phyloP scores from a whole-genome alignment of 2,888 invertebrate species.

The Minunthozetes semirufus region DNA sequence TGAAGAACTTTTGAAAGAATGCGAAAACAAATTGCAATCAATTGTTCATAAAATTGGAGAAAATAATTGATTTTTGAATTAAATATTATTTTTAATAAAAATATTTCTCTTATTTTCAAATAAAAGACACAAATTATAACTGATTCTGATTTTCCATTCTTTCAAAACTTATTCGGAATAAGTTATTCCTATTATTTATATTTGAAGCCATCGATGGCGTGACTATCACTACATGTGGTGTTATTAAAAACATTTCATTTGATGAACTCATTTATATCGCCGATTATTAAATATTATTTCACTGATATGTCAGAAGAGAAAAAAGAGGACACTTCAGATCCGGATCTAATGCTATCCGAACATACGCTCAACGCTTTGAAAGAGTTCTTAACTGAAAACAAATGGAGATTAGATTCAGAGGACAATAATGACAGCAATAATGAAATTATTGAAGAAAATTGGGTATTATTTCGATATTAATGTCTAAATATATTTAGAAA shows the following conservation, averaged over 20 bases:
- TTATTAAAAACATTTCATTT: too few species aligned
- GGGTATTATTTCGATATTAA: too few species aligned
- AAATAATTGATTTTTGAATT: neutral
- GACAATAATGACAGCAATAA: slow-evolving; percentile 46
- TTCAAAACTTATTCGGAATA: too few species aligned
- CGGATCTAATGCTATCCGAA: slow-evolving; percentile 60
- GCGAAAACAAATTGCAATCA: neutral
- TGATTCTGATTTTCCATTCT: neutral
- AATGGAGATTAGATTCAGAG: slow-evolving; percentile 56
- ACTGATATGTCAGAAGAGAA: neutral
- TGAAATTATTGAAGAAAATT: slow-evolving; percentile 74
- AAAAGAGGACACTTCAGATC: slow-evolving; percentile 55
- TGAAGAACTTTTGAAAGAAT: neutral
- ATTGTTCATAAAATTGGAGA: neutral
- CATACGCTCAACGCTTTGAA: slow-evolving; percentile 66
- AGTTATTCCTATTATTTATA: too few species aligned
- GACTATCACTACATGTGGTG: neutral
- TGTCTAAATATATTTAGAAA: too few species aligned
- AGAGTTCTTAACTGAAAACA: slow-evolving; percentile 68
- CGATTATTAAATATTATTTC: neutral
- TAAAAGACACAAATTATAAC: neutral
- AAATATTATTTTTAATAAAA: neutral
- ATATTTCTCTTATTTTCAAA: neutral
- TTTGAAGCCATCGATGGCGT: neutral
- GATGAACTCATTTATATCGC: too few species aligned